Base-by-base conservation (phyloP, 2,888 invertebrate species). In the Eupithecia subumbrata region DNA sequence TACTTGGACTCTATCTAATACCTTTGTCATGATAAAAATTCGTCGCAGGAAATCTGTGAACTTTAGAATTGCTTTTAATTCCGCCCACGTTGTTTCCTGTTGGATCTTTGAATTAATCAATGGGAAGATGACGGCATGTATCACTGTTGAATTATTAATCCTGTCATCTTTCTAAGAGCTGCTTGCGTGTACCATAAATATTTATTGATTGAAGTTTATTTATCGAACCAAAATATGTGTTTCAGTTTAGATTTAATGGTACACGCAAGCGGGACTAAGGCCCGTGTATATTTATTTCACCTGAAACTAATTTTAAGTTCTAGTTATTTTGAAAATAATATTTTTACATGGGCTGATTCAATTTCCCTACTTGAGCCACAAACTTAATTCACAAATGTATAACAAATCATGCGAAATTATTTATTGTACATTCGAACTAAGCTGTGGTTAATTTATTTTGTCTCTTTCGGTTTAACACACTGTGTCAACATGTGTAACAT, bases 91-190 rank as follows among this genome's bases (percentile, higher is more conserved):
- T 52, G 52, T 80, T 80, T 78, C 77, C 78, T 80, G 76, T 68
- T 77, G 63, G 45, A 75, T 75, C 71, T 56, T 73, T 64, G 69
- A 71, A 77, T 72, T 69, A 56, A 73, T 66, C 45, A 66, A 66
- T 74, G 76, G 76, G 75, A 81, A 78, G 76, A 78, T 78, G 78
- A 77, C 43, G 71, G 68, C 70, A 74, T 76, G 63, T 73, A 74
- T 73, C 70, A 52, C 43, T 72, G 63, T 73, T 72, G 52, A 52
- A 18, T 48, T 63, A 40, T 45, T 60, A 11, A 34, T 30, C n/a
- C 64, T 40, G 74, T 74, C 74, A 71, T 72, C 72, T 70, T 73
- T 52, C 63, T 74, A 69, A 63, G 37, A 34, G 5, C 67, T 40
- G 60, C 60, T 25, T 60, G 60, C 25, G 60, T 60, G 14, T 22